Evolutionary conservation across 2,113 vertebrate genomes (phyloP).

Genomic region (Prinia subflava): DNA sequence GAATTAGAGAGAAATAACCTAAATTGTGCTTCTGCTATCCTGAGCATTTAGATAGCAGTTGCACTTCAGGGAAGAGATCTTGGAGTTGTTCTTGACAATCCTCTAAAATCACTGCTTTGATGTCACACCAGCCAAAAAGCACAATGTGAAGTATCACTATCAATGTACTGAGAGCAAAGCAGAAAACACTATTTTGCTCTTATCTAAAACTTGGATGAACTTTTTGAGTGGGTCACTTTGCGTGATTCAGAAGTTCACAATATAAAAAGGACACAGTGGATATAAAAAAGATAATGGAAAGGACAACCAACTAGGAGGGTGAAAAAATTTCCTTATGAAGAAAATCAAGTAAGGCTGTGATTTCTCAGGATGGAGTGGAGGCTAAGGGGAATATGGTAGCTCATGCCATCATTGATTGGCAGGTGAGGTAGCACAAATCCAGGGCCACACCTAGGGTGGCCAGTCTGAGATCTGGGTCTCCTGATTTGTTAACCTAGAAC

Average conservation of each 20-base stretch:
- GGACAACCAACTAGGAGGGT: neutral
- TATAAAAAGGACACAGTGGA: neutral
- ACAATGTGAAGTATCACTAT: neutral
- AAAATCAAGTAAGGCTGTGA: neutral
- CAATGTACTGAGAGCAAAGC: neutral
- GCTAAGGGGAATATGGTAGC: neutral
- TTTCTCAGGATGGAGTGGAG: neutral
- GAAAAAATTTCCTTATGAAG: neutral
- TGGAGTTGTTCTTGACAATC: neutral
- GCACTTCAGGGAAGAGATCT: neutral
- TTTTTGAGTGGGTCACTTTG: neutral
- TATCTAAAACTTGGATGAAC: neutral
- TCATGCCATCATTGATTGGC: rapidly evolving
- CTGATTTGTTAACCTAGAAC: neutral
- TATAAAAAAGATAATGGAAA: neutral
- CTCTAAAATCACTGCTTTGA: neutral
- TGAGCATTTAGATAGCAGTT: neutral
- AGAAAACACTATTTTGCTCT: neutral
- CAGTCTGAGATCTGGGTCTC: neutral
- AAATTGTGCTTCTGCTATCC: neutral
- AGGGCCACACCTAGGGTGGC: neutral
- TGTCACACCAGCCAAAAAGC: neutral
- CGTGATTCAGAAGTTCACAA: neutral
- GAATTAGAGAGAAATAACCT: neutral
- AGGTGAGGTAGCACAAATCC: neutral